A percentile compares a stretch with the other conserved stretches of the same genome.
Conservation (phyloP, 2,888 invertebrate species). For the Iselma pallidipennis region DNA sequence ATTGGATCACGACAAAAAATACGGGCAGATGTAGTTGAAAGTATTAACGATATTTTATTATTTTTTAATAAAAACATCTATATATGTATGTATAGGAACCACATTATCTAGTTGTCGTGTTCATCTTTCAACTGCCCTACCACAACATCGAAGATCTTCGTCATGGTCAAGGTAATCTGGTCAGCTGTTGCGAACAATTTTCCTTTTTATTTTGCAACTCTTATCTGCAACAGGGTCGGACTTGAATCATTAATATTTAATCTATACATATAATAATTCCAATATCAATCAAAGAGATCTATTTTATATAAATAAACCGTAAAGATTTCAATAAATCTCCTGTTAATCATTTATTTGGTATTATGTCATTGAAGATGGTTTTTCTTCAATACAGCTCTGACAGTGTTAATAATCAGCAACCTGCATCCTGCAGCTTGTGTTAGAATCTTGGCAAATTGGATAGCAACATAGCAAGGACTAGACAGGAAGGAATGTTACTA, state of each 20-base stretch:
- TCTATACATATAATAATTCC: too few species aligned
- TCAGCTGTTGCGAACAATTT: slow-evolving; percentile 29
- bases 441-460: neutral
- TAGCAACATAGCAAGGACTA: neutral
- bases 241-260: neutral
- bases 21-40: neutral
- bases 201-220: neutral
- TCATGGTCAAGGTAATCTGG: slow-evolving; percentile 36
- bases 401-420: neutral
- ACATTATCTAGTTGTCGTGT: slow-evolving; percentile 10
- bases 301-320: too few species aligned
- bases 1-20: too few species aligned
- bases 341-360: too few species aligned
- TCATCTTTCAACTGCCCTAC: slow-evolving; percentile 29
- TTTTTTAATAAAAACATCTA: too few species aligned
- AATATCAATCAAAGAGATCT: too few species aligned
- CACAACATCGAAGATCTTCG: slow-evolving; percentile 27
- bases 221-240: neutral
- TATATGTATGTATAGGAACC: neutral
- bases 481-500: neutral
- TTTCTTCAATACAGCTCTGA: neutral
- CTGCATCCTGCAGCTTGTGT: slow-evolving; percentile 10
- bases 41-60: too few species aligned
- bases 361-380: neutral
- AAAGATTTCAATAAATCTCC: too few species aligned